Evolutionary conservation across 2,888 invertebrate genomes (phyloP), one percentile per base, ranked within the genome.

Genomic region (Belgica antarctica): DNA sequence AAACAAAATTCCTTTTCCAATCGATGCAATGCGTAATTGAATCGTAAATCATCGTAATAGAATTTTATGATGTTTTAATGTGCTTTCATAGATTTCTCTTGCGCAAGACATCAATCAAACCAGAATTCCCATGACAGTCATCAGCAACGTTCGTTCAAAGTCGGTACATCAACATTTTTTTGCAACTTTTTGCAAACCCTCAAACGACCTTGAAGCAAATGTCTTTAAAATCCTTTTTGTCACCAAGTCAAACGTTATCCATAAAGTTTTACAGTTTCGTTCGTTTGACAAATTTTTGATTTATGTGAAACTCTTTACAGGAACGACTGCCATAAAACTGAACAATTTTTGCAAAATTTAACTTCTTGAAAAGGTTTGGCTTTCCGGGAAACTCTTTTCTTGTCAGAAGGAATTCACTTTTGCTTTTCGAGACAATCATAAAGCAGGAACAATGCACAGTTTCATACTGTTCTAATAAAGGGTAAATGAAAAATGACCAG

Each of bases 21-120:
- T 31, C 4, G 10, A 10, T 63, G 22, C 36, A n/a, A 63, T 31
- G 36, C 22, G 28, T 66, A 66, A 66, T 66, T 66, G 66, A 66
- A 52, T 17, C 65, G 72, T 73, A 72, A 72, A 71, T 73, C 73
- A 73, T 73, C 72, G 71, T 73, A 73, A 73, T 73, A 72, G 73
- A 72, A 71, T 72, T 73, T 73, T 73, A 73, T 73, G 73, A 73
- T 63, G 62, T 65, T 72, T 65, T 73, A 73, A 73, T 73, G 68
- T 72, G 72, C 71, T 72, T 73, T 73, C 73, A 73, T 73, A 72
- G 73, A 72, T 63, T 17, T 52, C n/a, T 52, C 8, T 52, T 17
- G 22, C 12, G 4, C n/a, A 2, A 3, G 15, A 24, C 41, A 63
- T 63, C 63, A 63, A 63, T 63, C 63, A 63, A 41, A 24, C 24